Conservation (phyloP, 2,797 vertebrate species). For the Acipenser ruthenus region DNA sequence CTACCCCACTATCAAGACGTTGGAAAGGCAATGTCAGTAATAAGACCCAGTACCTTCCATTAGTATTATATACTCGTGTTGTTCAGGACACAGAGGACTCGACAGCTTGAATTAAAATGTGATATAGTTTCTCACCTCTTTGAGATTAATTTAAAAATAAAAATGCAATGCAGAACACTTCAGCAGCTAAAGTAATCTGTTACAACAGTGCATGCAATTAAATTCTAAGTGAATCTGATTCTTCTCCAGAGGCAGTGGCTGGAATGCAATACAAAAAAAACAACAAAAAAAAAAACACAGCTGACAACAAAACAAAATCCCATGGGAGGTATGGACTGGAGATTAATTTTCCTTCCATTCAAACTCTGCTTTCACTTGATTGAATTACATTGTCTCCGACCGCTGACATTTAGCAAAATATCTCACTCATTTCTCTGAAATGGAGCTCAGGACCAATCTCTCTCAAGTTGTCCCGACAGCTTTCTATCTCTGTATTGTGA, state of each 20-base stretch:
- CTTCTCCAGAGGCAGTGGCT: constrained; percentile 29
- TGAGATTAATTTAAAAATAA: constrained; percentile 26
- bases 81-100: constrained; percentile 1
- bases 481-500: constrained; percentile 25
- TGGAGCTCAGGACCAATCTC: constrained; percentile 25
- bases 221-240: constrained; percentile 37
- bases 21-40: too few species aligned
- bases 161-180: constrained; percentile 19
- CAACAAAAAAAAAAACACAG: constrained; percentile 34
- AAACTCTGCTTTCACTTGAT: constrained; percentile 33
- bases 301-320: constrained; percentile 32
- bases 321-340: constrained; percentile 32
- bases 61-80: background rate
- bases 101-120: constrained; percentile 24
- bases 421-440: constrained; percentile 31
- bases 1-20: too few species aligned
- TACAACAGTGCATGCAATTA: constrained; percentile 41
- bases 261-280: constrained; percentile 30
- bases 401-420: constrained; percentile 32
- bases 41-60: too few species aligned
- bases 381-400: constrained; percentile 35
- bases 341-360: constrained; percentile 51
- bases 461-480: constrained; percentile 19
- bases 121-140: constrained; percentile 38
- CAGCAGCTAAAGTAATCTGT: constrained; percentile 25